Evolutionary conservation across 2,888 invertebrate species (phyloP).

Genomic region (Thecocarcelia acutangulata): DNA sequence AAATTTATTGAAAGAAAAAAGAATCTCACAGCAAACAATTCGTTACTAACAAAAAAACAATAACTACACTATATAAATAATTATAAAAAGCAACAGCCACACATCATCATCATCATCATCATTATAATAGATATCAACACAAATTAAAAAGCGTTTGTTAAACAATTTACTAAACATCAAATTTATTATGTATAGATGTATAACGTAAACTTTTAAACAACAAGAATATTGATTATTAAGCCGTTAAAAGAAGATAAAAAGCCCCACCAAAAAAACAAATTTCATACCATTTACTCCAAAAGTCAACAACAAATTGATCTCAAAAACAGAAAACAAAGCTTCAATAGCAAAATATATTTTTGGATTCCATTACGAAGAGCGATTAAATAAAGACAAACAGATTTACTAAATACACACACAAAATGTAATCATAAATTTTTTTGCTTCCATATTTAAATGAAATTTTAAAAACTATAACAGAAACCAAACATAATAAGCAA

Average conservation of each 20-base stretch:
- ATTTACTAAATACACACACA: slow-evolving; percentile 13
- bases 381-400: background rate
- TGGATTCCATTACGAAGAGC: slow-evolving; percentile 57
- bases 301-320: slow-evolving; percentile 54
- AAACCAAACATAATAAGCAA: slow-evolving; percentile 38
- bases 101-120: slow-evolving; percentile 27
- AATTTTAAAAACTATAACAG: slow-evolving; percentile 14
- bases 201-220: slow-evolving; percentile 56
- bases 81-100: slow-evolving; percentile 5
- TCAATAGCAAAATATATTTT: slow-evolving; percentile 65
- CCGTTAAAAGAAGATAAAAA: slow-evolving; percentile 53
- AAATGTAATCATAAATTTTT: slow-evolving; percentile 41
- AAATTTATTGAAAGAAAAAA: slow-evolving; percentile 24
- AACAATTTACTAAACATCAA: slow-evolving; percentile 52
- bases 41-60: slow-evolving; percentile 65
- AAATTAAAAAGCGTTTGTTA: slow-evolving; percentile 51
- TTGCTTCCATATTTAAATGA: slow-evolving; percentile 58
- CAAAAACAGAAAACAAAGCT: slow-evolving; percentile 36
- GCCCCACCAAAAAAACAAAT: slow-evolving; percentile 64
- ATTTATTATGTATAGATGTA: slow-evolving; percentile 22
- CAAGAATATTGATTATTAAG: slow-evolving; percentile 43
- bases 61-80: slow-evolving; percentile 53
- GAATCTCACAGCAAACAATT: slow-evolving; percentile 50
- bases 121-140: slow-evolving; percentile 37
- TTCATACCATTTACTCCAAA: slow-evolving; percentile 40